Evolutionary conservation across 2,113 vertebrate species (phyloP), one percentile per base, ranked within the genome.

Genomic region (Rousettus leschenaultii): DNA sequence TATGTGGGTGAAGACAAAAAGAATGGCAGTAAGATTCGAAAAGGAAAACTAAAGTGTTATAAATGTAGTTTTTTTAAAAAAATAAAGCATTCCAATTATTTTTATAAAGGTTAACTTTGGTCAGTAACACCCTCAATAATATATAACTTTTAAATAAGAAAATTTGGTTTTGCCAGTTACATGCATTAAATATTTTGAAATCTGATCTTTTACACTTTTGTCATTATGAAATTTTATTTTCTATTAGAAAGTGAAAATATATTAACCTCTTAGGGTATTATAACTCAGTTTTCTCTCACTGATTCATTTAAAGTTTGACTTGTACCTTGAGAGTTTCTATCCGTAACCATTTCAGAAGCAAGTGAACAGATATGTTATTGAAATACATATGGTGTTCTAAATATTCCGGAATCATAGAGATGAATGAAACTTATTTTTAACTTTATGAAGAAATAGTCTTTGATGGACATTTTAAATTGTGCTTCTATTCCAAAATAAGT

Each of bases 371-470:
- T 82, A 71, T 1, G 1, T 82, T 70, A 79, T 33, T 86, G 77
- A 80, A 88, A 85, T 95, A 33, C 40, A 59, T 63, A 53, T 26
- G 35, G 38, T 38, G 61, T 83, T 93, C 53, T 97, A 40, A 82
- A 28, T 77, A 73, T 82, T 95, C 95, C 55, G 73, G 13, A 86
- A 91, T 94, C 22, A 40, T 83, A 33, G 3, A 95, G 65, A 19
- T 91, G 43, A 92, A 43, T 59, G 22, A 14, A 92, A 82, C 61
- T 92, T 95, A 95, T 97, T 91, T 94, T 94, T 91, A 96, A 95
- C 80, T 94, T 66, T 53, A 80, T 26, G 63, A 91, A 96, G 53
- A 91, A 97, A 79, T 75, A 85, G 68, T 43, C 68, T 96, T 97
- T 96, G 63, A 53, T 79, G 26, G 16, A 89, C 68, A 11, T 84